phyloP scores from a whole-genome alignment of 2,113 vertebrate genomes.

The Corythornis madagascariensis region DNA sequence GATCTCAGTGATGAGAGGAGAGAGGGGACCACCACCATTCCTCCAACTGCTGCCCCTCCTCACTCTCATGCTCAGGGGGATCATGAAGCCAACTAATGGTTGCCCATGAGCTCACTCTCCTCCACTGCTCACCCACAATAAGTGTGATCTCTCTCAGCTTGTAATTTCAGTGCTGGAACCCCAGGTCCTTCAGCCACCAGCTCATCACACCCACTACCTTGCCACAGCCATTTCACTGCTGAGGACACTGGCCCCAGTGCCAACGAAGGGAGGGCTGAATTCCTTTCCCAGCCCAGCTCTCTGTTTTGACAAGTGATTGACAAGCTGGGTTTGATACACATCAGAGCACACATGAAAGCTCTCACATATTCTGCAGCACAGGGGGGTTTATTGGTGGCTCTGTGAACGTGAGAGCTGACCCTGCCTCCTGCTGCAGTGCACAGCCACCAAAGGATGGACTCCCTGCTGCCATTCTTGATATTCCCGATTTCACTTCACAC shows the following conservation, averaged over 20 bases:
- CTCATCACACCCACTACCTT: rapidly evolving
- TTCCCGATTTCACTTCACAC: neutral
- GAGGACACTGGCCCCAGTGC: neutral
- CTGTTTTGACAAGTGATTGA: slow-evolving; percentile 38
- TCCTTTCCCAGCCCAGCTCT: slow-evolving; percentile 4
- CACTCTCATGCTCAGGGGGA: neutral
- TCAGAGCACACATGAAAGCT: neutral
- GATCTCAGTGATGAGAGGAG: rapidly evolving
- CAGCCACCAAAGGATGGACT: neutral
- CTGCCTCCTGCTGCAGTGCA: neutral
- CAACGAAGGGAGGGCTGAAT: neutral
- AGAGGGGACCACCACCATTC: neutral
- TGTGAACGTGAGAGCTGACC: slow-evolving; percentile 20
- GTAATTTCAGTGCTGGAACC: neutral
- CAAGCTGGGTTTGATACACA: neutral
- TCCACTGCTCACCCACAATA: neutral
- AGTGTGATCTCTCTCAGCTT: neutral
- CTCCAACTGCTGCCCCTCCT: neutral
- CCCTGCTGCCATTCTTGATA: rapidly evolving
- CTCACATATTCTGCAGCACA: neutral
- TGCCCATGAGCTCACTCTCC: neutral
- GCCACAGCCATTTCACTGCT: neutral
- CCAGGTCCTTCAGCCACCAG: neutral
- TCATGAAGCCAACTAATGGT: neutral
- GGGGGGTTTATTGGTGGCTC: neutral